Conservation (phyloP, 2,888 invertebrate species). For the Elegia similella region DNA sequence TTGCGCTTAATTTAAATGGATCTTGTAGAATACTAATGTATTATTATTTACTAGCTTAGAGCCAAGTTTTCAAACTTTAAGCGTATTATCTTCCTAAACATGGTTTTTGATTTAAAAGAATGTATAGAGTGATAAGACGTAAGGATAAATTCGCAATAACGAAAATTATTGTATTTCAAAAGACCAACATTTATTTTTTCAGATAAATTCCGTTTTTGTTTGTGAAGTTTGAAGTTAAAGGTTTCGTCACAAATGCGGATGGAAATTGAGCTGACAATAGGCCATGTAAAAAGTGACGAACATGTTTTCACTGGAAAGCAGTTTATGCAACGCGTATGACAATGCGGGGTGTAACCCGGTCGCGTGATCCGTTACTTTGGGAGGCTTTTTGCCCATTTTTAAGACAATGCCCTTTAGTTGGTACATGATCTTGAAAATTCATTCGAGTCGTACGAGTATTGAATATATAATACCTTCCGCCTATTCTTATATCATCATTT, state of each 20-base stretch:
- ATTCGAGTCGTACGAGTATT: neutral
- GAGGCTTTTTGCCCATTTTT: neutral
- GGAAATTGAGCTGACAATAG: conserved; percentile 14
- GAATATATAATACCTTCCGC: neutral
- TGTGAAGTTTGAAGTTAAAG: conserved; percentile 3
- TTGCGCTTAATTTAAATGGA: too few species aligned
- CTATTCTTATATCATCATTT: neutral
- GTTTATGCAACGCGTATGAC: conserved; percentile 18
- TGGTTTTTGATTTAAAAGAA: too few species aligned
- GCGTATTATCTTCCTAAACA: too few species aligned
- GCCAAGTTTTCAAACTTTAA: too few species aligned
- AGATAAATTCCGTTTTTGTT: neutral
- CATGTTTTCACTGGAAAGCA: conserved; percentile 12
- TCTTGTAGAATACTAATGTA: too few species aligned
- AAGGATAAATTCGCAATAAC: too few species aligned
- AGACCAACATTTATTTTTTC: neutral
- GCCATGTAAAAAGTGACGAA: conserved; percentile 1
- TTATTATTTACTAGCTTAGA: too few species aligned
- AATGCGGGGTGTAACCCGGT: conserved; percentile 36
- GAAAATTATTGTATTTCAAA: too few species aligned
- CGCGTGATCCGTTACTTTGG: conserved; percentile 44
- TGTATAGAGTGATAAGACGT: too few species aligned
- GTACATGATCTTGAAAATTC: neutral
- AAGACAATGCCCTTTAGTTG: neutral
- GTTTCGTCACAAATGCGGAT: conserved; percentile 10